Percentiles rank a stretch among this genome's conserved stretches.
Evolutionary conservation across 2,797 vertebrate genomes (phyloP).

Genomic region (Pristis pectinata): DNA sequence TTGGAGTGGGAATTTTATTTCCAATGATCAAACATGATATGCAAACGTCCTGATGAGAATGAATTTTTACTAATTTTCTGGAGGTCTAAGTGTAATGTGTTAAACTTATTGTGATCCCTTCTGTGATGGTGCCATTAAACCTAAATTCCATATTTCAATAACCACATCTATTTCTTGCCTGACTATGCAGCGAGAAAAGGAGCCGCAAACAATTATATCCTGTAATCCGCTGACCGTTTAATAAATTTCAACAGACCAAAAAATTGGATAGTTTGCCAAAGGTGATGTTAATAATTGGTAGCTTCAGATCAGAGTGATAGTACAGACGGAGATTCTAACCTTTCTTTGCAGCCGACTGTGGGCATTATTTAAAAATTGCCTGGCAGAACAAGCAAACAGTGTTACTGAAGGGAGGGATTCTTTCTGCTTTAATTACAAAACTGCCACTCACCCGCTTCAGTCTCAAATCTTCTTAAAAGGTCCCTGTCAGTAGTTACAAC

Average conservation of each 20-base stretch:
- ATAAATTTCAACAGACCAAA: neutral
- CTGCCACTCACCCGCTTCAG: neutral
- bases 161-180: neutral
- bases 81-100: neutral
- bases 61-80: neutral
- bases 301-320: neutral
- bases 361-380: neutral
- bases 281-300: constrained; percentile 13
- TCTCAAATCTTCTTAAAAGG: neutral
- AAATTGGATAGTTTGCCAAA: neutral
- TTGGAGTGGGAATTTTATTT: neutral
- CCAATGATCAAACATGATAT: neutral
- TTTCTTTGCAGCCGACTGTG: neutral
- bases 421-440: constrained; percentile 5
- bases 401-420: neutral
- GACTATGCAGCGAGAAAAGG: neutral
- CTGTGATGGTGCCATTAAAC: neutral
- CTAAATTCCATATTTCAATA: neutral
- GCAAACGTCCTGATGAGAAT: neutral
- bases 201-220: neutral
- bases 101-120: neutral
- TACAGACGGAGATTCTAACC: neutral
- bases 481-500: neutral
- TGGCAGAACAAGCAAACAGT: constrained; percentile 12
- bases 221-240: neutral